These are phyloP conservation scores for Pluvianellus socialis DNA, from an alignment of 2,113 vertebrate genomes.

Conservation along the genomic window DNA sequence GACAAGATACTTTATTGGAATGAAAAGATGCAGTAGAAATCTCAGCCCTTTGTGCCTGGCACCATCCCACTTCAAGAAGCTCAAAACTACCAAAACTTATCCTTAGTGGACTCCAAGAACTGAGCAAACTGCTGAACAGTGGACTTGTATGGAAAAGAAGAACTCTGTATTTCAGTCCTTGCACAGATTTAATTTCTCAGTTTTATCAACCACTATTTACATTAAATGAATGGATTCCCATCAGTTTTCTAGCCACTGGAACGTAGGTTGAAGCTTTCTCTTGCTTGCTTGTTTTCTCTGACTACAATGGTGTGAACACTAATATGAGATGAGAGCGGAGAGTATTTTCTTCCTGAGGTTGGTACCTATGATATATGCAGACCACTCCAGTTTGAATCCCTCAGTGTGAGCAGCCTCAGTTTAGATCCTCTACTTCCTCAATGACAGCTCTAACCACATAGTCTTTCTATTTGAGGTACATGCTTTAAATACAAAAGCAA, in stretches of 20 bases:
- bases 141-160: neutral
- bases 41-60: neutral
- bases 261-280: neutral
- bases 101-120: neutral
- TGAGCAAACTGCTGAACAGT: neutral
- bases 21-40: neutral
- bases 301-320: neutral
- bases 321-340: neutral
- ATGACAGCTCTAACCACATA: neutral
- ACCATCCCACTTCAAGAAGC: neutral
- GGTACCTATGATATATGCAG: neutral
- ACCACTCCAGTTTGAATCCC: neutral
- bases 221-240: neutral
- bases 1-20: neutral
- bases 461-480: neutral
- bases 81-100: neutral
- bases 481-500: neutral
- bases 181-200: neutral
- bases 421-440: neutral
- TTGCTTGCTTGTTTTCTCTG: neutral
- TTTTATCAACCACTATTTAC: neutral
- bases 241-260: neutral
- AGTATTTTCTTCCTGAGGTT: neutral
- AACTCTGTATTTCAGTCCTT: neutral
- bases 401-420: neutral